Conservation (phyloP, 1,140 invertebrate species). For the Cydia fagiglandana region DNA sequence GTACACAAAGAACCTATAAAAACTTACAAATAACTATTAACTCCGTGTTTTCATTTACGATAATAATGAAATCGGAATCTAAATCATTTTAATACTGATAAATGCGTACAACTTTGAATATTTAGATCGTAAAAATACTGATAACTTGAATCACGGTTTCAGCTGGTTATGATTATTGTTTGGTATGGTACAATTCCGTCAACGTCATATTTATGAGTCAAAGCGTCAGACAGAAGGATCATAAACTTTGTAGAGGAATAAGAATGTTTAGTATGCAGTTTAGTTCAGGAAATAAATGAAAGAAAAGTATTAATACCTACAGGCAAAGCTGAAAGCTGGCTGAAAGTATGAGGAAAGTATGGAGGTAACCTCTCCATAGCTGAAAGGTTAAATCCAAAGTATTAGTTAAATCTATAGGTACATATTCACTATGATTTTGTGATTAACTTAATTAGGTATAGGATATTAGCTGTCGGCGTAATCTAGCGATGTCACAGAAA, state of each 20-base stretch:
- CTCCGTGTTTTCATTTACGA: neutral
- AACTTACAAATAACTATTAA: neutral
- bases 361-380: no score
- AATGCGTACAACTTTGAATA: neutral
- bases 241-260: neutral
- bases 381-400: no score
- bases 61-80: neutral
- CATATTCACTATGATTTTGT: no score
- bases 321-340: no score
- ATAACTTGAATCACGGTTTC: slow-evolving; percentile 9
- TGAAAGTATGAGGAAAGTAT: no score
- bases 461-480: no score
- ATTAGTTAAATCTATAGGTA: no score
- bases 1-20: neutral
- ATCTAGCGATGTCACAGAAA: no score
- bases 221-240: neutral
- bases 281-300: neutral
- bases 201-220: slow-evolving; percentile 1
- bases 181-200: no score
- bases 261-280: neutral
- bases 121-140: slow-evolving; percentile 1
- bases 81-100: slow-evolving; percentile 7
- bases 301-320: no score
- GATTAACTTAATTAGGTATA: no score
- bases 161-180: neutral